Evolutionary conservation across 2,888 invertebrate species (phyloP).

Genomic region (Euclidia mi): DNA sequence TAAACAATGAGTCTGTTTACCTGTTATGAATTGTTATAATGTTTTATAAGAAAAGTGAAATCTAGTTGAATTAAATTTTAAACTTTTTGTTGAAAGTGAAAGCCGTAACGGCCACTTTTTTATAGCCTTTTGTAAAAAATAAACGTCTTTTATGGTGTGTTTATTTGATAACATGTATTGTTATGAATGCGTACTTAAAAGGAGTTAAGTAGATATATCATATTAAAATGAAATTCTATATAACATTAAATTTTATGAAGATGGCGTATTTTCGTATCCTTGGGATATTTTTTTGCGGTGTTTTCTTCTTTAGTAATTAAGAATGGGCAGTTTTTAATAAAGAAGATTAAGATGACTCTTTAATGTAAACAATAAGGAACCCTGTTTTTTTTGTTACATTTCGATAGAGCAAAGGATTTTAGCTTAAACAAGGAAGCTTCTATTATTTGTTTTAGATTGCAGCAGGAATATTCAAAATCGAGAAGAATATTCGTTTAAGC

Average conservation of each 20-base stretch:
- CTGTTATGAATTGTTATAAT: slow-evolving; percentile 65
- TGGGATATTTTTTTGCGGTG: too few species aligned
- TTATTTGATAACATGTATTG: slow-evolving; percentile 32
- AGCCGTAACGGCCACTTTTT: slow-evolving; percentile 55
- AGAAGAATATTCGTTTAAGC: too few species aligned
- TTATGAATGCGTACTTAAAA: slow-evolving; percentile 9
- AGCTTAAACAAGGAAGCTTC: too few species aligned
- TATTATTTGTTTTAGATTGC: too few species aligned
- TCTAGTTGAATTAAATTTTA: slow-evolving; percentile 55
- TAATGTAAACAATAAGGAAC: too few species aligned
- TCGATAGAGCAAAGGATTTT: too few species aligned
- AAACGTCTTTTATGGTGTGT: slow-evolving; percentile 40
- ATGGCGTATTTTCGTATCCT: too few species aligned
- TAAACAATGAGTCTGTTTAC: slow-evolving; percentile 62
- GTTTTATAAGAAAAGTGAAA: slow-evolving; percentile 78
- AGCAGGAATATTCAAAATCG: too few species aligned
- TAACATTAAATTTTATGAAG: neutral
- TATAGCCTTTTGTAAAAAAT: slow-evolving; percentile 52
- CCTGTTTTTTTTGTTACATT: too few species aligned
- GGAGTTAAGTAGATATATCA: neutral
- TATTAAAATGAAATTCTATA: neutral
- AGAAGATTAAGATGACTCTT: too few species aligned
- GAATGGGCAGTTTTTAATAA: too few species aligned
- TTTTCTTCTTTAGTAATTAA: too few species aligned
- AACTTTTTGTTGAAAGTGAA: slow-evolving; percentile 83